Base-by-base conservation (phyloP, 2,888 invertebrate species). In the Epistrophe grossulariae region DNA sequence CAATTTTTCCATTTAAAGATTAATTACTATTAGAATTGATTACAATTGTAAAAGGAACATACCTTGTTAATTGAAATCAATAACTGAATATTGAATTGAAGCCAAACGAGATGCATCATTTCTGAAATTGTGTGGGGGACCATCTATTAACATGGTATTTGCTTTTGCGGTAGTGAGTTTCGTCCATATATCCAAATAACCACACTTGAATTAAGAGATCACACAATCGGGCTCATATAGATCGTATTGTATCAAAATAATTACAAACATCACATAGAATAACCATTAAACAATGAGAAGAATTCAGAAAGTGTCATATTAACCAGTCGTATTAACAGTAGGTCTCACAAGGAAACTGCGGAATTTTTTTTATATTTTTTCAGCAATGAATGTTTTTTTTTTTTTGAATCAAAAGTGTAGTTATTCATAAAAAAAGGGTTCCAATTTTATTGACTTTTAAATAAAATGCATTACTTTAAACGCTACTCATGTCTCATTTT, bases 31-130 rank as follows among this genome's bases (percentile, higher is more conserved):
- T 73, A 73, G 35, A 68, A 28, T 28, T 55, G 52, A 28, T 28
- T 13, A 28, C 9, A 13, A 2, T 24, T 24, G 24, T 28, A 28
- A 55, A 55, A 15, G 28, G 15, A 24, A 24, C 73, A 73, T 64
- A 79, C 74, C 70, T 74, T 70, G 84, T 79, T 79, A 79, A 79
- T 84, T 84, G 50, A 31, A 76, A 84, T 84, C 79, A 80, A 84
- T 80, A 55, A 55, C 9, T 66, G 79, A 80, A 84, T 52, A 71
- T 84, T 79, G 71, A 80, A 79, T 43, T 28, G 40, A 59, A 64
- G 79, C 79, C 79, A 84, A 84, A 71, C 43, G 64, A 3, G 62
- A 64, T 57, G 71, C 57, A 50, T 48, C 28, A 59, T 50, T 31
- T 31, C 38, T 48, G 71, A 64, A 59, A 45, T 68, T 43, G 50